A percentile compares a stretch with the other conserved stretches of the same genome.
phyloP scores from a whole-genome alignment of 2,113 vertebrate genomes.

The Stigmatopora argus region DNA sequence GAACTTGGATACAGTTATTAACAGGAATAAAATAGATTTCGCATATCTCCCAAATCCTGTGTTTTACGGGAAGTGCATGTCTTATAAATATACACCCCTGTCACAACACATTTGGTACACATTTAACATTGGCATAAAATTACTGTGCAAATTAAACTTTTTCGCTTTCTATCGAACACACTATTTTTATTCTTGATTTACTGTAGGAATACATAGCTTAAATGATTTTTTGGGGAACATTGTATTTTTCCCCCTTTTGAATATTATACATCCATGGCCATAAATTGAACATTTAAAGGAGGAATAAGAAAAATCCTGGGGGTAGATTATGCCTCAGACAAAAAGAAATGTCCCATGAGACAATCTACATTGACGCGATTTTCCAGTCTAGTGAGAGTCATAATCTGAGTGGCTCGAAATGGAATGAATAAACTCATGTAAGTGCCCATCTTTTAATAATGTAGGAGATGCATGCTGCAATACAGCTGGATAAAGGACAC shows the following conservation, averaged over 20 bases:
- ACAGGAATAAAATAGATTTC: too few species aligned
- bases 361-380: conserved; percentile 49
- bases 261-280: conserved; percentile 7
- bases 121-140: neutral
- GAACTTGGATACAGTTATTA: too few species aligned
- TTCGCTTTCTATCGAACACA: neutral
- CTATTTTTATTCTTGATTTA: too few species aligned
- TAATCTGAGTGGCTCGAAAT: conserved; percentile 59
- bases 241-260: neutral
- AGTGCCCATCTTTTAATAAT: conserved; percentile 46
- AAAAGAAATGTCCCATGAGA: conserved; percentile 41
- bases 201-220: too few species aligned
- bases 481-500: conserved; percentile 18
- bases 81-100: too few species aligned
- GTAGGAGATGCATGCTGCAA: conserved; percentile 28
- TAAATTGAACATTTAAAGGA: conserved; percentile 24
- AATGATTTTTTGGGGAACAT: too few species aligned
- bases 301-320: conserved; percentile 36
- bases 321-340: conserved; percentile 47
- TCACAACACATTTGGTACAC: too few species aligned
- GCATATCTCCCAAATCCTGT: too few species aligned
- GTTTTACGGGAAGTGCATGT: too few species aligned
- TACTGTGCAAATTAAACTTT: neutral
- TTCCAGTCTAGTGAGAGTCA: conserved; percentile 45
- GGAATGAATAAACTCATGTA: conserved; percentile 46